Percentiles rank a stretch among this genome's conserved stretches.
Evolutionary conservation across 2,113 vertebrate genomes (phyloP).

Genomic region (Heterocephalus glaber): DNA sequence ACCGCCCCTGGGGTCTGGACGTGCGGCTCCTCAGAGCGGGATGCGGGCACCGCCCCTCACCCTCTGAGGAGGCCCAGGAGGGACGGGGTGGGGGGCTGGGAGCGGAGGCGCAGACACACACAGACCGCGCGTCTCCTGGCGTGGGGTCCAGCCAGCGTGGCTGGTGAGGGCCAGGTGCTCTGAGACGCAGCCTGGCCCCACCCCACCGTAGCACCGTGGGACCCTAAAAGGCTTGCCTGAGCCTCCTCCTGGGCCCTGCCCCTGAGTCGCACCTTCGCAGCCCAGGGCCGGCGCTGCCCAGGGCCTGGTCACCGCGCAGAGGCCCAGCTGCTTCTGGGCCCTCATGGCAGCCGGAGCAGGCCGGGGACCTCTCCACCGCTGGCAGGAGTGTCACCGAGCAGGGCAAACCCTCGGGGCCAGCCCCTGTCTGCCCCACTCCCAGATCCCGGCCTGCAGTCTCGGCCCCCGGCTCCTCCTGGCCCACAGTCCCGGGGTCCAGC

Average conservation of each 20-base stretch:
- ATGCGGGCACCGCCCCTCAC: neutral
- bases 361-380: neutral
- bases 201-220: conserved; percentile 75
- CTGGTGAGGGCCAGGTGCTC: conserved; percentile 15
- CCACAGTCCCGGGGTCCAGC: neutral
- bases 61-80: neutral
- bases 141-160: neutral
- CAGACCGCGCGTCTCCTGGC: neutral
- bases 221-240: conserved; percentile 3
- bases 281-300: neutral
- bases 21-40: neutral
- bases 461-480: rapidly evolving
- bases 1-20: neutral
- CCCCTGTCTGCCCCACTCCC: conserved; percentile 33
- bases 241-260: neutral
- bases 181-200: neutral
- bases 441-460: neutral
- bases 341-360: neutral
- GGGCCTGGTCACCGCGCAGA: neutral
- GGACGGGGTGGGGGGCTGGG: neutral
- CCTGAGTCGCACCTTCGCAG: neutral
- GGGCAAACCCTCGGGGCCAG: conserved; percentile 67
- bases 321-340: neutral
- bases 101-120: neutral
- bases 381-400: neutral